A percentile compares a stretch with the other conserved stretches of the same genome.
Conservation (phyloP, 1,140 invertebrate genomes). For the Portunus trituberculatus region DNA sequence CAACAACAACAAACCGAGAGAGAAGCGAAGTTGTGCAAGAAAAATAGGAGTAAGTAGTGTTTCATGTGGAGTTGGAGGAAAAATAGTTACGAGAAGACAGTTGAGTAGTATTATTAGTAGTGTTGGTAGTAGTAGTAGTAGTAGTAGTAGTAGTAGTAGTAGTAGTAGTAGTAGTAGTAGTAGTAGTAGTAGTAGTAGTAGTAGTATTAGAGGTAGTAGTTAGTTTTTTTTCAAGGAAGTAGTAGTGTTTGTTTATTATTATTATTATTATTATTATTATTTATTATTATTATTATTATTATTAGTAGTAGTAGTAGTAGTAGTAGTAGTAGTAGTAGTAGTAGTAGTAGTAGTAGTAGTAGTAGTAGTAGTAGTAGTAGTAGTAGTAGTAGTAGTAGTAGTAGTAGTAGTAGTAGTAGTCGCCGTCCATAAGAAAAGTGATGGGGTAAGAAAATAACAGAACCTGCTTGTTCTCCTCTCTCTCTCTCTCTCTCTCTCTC, state of each 20-base stretch:
- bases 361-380: conserved; percentile 8
- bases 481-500: too few species aligned
- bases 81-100: too few species aligned
- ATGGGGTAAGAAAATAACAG: too few species aligned
- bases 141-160: conserved; percentile 22
- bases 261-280: too few species aligned
- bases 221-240: too few species aligned
- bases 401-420: background rate
- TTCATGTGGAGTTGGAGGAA: background rate
- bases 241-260: too few species aligned
- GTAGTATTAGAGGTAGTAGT: background rate
- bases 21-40: background rate
- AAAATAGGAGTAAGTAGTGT: background rate
- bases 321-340: conserved; percentile 9
- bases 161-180: conserved; percentile 22
- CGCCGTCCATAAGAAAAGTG: background rate
- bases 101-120: background rate
- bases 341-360: conserved; percentile 7
- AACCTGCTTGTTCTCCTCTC: too few species aligned
- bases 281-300: background rate
- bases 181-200: background rate
- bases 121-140: conserved; percentile 8
- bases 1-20: background rate
- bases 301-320: conserved; percentile 4
- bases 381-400: background rate